Percentiles rank a stretch among this genome's conserved stretches.
phyloP scores from a whole-genome alignment of 2,888 invertebrate species.

The Cremastobaeus sp. region DNA sequence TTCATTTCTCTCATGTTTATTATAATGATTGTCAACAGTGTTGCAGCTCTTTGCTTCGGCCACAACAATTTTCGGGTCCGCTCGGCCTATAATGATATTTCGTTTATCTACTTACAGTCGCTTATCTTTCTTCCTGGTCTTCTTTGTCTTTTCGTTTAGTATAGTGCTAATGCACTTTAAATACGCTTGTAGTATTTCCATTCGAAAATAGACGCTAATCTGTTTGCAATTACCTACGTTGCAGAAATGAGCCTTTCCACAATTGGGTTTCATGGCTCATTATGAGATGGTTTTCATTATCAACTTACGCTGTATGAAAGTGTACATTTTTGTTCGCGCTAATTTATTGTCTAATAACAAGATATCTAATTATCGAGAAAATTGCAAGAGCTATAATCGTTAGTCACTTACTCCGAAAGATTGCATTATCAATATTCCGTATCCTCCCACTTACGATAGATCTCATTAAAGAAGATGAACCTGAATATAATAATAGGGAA shows the following conservation, averaged over 20 bases:
- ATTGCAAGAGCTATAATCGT: conserved; percentile 12
- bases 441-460: neutral
- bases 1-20: no score
- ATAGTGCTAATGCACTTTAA: conserved; percentile 64
- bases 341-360: conserved; percentile 33
- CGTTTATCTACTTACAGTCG: conserved; percentile 46
- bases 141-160: conserved; percentile 46
- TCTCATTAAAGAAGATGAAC: no score
- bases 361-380: conserved; percentile 38
- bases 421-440: conserved; percentile 11
- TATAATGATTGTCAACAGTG: no score
- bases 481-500: no score
- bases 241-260: conserved; percentile 62
- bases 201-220: conserved; percentile 64
- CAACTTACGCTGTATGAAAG: conserved; percentile 28
- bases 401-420: conserved; percentile 12
- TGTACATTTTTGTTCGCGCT: conserved; percentile 14
- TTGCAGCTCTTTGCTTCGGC: no score
- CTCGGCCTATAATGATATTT: conserved; percentile 45
- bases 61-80: no score
- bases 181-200: conserved; percentile 59
- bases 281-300: conserved; percentile 46
- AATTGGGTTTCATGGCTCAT: conserved; percentile 59
- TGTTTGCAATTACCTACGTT: conserved; percentile 65
- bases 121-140: conserved; percentile 34